Percentiles rank a stretch among this genome's conserved stretches.
phyloP scores from a whole-genome alignment of 2,888 invertebrate genomes.

The Dicycla oo region DNA sequence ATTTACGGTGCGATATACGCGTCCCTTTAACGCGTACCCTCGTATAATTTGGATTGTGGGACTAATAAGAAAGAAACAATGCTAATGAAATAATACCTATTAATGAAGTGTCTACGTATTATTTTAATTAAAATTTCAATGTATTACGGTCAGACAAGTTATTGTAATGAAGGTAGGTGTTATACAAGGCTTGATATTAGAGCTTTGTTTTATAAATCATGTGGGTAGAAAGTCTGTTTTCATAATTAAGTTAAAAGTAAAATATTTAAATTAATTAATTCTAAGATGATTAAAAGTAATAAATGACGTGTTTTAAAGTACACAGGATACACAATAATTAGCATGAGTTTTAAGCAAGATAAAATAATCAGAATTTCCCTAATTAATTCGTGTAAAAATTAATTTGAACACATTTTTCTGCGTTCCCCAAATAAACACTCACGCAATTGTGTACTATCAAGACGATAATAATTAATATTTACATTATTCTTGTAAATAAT shows the following conservation, averaged over 20 bases:
- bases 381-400: slow-evolving; percentile 25
- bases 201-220: slow-evolving; percentile 4
- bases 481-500: slow-evolving; percentile 60
- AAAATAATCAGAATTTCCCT: slow-evolving; percentile 6
- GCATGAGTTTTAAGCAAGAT: not conserved
- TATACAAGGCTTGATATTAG: slow-evolving; percentile 14
- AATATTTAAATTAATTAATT: not conserved
- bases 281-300: not conserved
- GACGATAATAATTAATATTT: slow-evolving; percentile 56
- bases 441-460: slow-evolving; percentile 35
- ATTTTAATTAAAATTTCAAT: slow-evolving; percentile 68
- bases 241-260: not conserved
- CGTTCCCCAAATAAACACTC: slow-evolving; percentile 21
- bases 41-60: slow-evolving; percentile 85
- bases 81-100: slow-evolving; percentile 81
- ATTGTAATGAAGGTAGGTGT: slow-evolving; percentile 46
- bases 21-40: slow-evolving; percentile 85
- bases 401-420: slow-evolving; percentile 16
- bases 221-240: slow-evolving; percentile 1
- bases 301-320: slow-evolving; percentile 1
- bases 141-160: slow-evolving; percentile 54
- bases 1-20: slow-evolving; percentile 86
- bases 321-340: slow-evolving; percentile 24
- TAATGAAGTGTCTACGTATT: slow-evolving; percentile 72
- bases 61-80: slow-evolving; percentile 84